Evolutionary conservation across 1,140 invertebrate species (phyloP).

Genomic region (Pseudachorutes palmiensis): DNA sequence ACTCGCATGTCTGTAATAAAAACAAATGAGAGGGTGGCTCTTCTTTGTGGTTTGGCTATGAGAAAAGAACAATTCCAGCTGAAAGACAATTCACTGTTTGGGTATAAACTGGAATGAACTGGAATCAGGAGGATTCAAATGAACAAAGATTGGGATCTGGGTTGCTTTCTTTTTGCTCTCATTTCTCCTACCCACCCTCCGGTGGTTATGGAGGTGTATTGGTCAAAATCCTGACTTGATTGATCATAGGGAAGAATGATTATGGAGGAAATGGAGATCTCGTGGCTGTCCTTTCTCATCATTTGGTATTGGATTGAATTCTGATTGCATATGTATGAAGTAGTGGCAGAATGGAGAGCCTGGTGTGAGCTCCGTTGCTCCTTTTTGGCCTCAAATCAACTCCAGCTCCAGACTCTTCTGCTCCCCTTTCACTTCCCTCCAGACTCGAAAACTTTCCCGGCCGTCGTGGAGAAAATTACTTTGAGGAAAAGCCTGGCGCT

Average conservation of each 20-base stretch:
- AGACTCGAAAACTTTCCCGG: neutral
- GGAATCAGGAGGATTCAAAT: no score
- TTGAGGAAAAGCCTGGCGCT: neutral
- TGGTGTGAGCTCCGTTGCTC: neutral
- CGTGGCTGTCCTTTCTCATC: neutral
- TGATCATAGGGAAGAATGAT: no score
- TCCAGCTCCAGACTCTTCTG: no score
- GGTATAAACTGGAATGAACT: no score
- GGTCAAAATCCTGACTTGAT: no score
- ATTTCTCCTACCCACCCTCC: neutral
- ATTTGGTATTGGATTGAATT: neutral
- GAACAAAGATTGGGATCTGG: no score
- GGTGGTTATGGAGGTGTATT: neutral
- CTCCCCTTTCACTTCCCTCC: no score
- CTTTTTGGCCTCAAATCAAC: neutral
- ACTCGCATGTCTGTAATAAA: no score
- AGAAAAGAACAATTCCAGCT: no score
- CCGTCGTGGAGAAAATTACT: neutral
- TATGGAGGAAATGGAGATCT: neutral
- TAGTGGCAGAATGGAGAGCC: neutral
- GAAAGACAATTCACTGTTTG: no score
- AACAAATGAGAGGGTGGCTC: no score
- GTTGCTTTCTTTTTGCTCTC: neutral
- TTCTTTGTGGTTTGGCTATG: no score
- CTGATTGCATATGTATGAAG: constrained; percentile 9